Conservation (phyloP, 2,113 vertebrate species). For the Aspidoscelis tigris region DNA sequence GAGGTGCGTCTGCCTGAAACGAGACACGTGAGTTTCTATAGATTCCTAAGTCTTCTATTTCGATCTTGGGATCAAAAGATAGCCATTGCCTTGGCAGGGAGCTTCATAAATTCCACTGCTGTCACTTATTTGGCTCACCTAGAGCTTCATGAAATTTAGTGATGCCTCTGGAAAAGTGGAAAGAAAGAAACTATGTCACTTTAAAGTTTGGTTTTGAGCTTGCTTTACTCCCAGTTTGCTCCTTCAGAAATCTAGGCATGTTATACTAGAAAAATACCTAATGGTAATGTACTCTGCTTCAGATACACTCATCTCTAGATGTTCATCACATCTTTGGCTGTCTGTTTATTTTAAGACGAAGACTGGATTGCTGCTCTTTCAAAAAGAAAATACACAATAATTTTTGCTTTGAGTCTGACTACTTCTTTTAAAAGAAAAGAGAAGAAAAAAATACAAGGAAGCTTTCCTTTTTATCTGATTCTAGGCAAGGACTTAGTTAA, state of each 20-base stretch:
- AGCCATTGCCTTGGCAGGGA: too few relatives aligned
- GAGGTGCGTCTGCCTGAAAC: too few relatives aligned
- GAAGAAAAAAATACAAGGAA: conserved; percentile 50
- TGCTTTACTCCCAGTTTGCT: neutral
- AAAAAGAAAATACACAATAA: conserved; percentile 25
- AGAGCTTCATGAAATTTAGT: neutral
- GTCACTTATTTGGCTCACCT: too few relatives aligned
- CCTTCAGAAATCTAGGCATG: neutral
- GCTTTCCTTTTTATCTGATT: conserved; percentile 57
- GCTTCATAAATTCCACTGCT: too few relatives aligned
- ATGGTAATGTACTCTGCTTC: neutral
- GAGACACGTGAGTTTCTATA: too few relatives aligned
- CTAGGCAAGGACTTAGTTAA: conserved; percentile 76
- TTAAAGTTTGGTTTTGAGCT: conserved; percentile 8
- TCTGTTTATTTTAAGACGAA: conserved; percentile 22
- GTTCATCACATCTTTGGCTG: neutral
- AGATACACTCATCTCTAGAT: conserved; percentile 1
- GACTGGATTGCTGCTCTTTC: conserved; percentile 42
- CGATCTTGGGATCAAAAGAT: too few relatives aligned
- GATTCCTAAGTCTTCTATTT: too few relatives aligned
- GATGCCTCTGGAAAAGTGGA: neutral
- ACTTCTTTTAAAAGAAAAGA: conserved; percentile 32
- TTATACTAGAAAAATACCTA: conserved; percentile 17
- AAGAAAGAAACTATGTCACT: neutral
- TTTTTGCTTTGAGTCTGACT: conserved; percentile 49